A percentile compares a stretch with the other conserved stretches of the same genome.
These are phyloP conservation scores for Litoditis marina DNA, from an alignment of 2,888 invertebrate species.

Conservation along the genomic window DNA sequence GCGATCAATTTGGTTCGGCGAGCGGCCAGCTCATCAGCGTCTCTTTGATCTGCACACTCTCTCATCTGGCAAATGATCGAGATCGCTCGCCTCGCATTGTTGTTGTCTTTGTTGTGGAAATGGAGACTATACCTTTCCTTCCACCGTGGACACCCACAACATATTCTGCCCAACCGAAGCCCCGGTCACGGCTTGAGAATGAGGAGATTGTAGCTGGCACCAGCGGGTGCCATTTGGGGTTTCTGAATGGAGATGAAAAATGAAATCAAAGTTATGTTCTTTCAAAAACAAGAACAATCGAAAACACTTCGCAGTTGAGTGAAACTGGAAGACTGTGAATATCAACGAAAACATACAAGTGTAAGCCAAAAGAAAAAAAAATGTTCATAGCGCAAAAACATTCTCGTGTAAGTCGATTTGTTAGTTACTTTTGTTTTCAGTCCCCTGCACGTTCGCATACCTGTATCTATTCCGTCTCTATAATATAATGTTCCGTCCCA, in stretches of 20 bases:
- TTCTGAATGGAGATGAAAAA: background rate
- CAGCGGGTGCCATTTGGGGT: constrained; percentile 18
- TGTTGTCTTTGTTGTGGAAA: too few species aligned
- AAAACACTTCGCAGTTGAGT: too few species aligned
- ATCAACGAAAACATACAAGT: too few species aligned
- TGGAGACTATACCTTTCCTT: constrained; percentile 19
- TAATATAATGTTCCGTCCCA: constrained; percentile 36
- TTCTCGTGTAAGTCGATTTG: background rate
- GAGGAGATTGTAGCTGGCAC: constrained; percentile 22
- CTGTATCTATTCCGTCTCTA: constrained; percentile 20
- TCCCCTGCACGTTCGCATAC: background rate
- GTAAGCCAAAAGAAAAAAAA: too few species aligned
- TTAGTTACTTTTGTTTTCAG: background rate
- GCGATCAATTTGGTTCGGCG: too few species aligned
- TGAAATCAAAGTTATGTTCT: constrained; percentile 1
- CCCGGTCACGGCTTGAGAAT: constrained; percentile 19
- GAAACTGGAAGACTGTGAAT: too few species aligned
- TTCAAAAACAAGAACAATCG: background rate
- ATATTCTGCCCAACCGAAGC: constrained; percentile 22
- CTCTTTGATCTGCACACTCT: too few species aligned
- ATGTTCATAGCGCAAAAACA: too few species aligned
- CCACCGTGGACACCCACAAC: constrained; percentile 32
- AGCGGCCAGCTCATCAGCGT: too few species aligned
- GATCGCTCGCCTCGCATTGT: too few species aligned
- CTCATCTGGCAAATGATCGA: too few species aligned